Percentiles rank a stretch among this genome's conserved stretches.
Conservation (phyloP, 2,888 invertebrate species). For the Rhodophaea formosa region DNA sequence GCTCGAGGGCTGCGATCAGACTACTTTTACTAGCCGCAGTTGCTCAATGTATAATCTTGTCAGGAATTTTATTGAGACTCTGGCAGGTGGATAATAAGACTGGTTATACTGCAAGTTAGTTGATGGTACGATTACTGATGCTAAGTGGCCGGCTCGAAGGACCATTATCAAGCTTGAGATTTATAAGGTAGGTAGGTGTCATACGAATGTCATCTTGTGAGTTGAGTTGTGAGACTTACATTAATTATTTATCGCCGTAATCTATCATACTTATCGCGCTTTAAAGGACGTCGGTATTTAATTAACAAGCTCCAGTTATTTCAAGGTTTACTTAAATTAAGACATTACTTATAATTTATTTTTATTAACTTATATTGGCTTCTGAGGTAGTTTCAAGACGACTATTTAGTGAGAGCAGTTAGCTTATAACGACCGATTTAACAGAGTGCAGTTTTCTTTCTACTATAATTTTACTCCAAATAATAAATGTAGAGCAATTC, state of each 20-base stretch:
- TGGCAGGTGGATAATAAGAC: conserved; percentile 10
- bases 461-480: too few relatives aligned
- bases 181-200: too few relatives aligned
- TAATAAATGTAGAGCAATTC: too few relatives aligned
- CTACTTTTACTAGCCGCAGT: conserved; percentile 55
- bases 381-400: too few relatives aligned
- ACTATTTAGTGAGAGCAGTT: too few relatives aligned
- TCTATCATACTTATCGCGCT: neutral
- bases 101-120: neutral
- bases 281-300: neutral
- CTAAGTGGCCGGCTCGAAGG: neutral
- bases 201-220: too few relatives aligned
- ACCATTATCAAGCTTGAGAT: too few relatives aligned
- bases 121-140: neutral
- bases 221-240: too few relatives aligned
- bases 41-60: conserved; percentile 33
- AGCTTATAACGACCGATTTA: too few relatives aligned
- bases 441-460: too few relatives aligned
- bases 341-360: neutral
- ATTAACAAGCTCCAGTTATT: neutral
- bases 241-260: neutral
- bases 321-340: neutral
- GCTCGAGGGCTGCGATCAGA: conserved; percentile 36
- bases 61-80: conserved; percentile 13
- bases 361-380: too few relatives aligned